Evolutionary conservation across 2,888 invertebrate genomes (phyloP), one percentile per base, ranked within the genome.

Genomic region (Synanthedon myopaeformis): DNA sequence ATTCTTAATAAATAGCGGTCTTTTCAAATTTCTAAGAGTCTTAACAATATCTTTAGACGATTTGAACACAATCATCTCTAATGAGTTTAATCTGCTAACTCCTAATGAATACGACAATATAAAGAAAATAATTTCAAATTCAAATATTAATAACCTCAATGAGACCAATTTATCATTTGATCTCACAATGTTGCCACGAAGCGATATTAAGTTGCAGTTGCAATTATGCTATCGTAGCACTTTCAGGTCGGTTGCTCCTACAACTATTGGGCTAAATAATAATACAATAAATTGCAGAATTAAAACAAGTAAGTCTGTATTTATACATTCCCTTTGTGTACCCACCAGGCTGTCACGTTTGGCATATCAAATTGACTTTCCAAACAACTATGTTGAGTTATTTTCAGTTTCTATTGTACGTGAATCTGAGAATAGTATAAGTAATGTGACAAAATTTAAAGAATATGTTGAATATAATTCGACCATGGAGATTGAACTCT

Each of bases 1-100:
- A 49, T 58, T 87, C 45, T 64, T 90, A 54, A 70, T 75, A 50
- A 78, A 81, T 42, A 74, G 76, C 63, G 84, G 79, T n/a, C 65
- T 88, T 53, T 77, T 89, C 52, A 67, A 79, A 55, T 67, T 84
- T 53, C 69, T 90, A 55, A 76, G 90, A 58, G 89, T 90, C 63
- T 62, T 67, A 19, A 67, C 79, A 14, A 60, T 88, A 6, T 65
- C 74, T 55, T 55, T 67, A 49, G 69, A 76, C 53, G 88, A 89
- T 54, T 72, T 89, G 49, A 66, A 79, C 54, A 79, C 82, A 64
- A 72, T 88, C 55, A 61, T 67, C 53, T 62, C 59, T 52, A 70
- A 75, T 62, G 61, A 67, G 49, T 69, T 76, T 58, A 83, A 83
- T 62, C 62, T 89, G 19, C 63, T 89, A 13, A 59, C 74, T 42